A percentile compares a stretch with the other conserved stretches of the same genome.
phyloP scores from a whole-genome alignment of 2,888 invertebrate genomes.

The Rapana venosa region DNA sequence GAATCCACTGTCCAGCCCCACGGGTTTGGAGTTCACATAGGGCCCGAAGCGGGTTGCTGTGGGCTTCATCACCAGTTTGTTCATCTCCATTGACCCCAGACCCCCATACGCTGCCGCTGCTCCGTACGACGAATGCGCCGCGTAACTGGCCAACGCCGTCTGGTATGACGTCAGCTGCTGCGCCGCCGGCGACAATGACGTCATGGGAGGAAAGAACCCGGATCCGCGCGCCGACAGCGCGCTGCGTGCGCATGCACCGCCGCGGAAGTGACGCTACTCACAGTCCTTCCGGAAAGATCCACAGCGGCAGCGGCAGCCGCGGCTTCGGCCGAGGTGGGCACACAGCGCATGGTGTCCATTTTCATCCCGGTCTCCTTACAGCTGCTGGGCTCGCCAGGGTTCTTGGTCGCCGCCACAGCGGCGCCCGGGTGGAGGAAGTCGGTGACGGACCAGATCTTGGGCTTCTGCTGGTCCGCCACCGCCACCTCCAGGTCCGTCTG shows the following conservation, averaged over 20 bases:
- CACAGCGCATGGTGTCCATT: conserved; percentile 43
- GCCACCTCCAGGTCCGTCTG: conserved; percentile 44
- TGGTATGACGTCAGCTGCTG: conserved; percentile 39
- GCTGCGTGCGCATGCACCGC: conserved; percentile 24
- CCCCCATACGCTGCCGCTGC: background rate
- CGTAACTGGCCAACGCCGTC: conserved; percentile 37
- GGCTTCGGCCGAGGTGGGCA: conserved; percentile 33
- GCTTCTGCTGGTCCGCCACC: conserved; percentile 54
- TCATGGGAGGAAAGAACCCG: conserved; percentile 40
- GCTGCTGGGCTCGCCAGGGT: conserved; percentile 8
- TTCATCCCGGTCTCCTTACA: conserved; percentile 31
- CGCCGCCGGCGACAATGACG: conserved; percentile 29
- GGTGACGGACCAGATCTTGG: conserved; percentile 71
- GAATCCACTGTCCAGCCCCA: conserved; percentile 1
- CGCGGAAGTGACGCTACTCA: background rate
- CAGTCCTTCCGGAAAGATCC: conserved; percentile 41
- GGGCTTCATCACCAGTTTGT: conserved; percentile 43
- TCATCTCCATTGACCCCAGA: conserved; percentile 34
- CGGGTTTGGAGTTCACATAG: conserved; percentile 21
- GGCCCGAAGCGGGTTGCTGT: conserved; percentile 44
- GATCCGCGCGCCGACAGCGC: background rate
- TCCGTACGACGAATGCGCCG: conserved; percentile 27
- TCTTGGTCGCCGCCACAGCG: conserved; percentile 19
- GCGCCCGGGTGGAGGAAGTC: conserved; percentile 53
- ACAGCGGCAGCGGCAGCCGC: conserved; percentile 8